These are phyloP conservation scores for Athrips mouffetella DNA, from an alignment of 2,888 invertebrate genomes.

Conservation along the genomic window DNA sequence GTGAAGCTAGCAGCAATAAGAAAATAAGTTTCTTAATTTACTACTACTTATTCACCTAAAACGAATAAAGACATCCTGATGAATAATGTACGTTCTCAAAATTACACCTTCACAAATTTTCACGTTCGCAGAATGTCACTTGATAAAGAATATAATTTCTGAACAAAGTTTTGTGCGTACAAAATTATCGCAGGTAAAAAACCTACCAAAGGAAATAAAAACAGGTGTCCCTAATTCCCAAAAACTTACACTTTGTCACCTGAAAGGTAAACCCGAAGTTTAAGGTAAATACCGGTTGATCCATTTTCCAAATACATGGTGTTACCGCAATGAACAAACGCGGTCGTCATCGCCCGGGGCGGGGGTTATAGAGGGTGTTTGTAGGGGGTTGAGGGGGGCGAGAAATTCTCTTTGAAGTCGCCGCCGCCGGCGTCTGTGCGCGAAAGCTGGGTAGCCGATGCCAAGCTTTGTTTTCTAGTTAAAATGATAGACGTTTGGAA, in stretches of 20 bases:
- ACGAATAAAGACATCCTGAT: no score
- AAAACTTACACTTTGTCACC: constrained; percentile 35
- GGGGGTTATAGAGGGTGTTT: constrained; percentile 17
- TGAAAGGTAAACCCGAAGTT: constrained; percentile 35
- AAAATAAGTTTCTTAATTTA: no score
- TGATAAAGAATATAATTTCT: no score
- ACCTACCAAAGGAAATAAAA: no score
- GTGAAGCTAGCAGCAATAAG: no score
- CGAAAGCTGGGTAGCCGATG: constrained; percentile 71
- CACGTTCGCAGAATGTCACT: no score
- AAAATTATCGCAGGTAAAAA: no score
- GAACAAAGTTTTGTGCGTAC: no score
- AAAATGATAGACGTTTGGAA: constrained; percentile 60
- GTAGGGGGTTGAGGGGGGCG: constrained; percentile 31
- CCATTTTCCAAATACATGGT: constrained; percentile 56
- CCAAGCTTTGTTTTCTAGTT: constrained; percentile 72
- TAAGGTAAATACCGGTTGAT: constrained; percentile 54
- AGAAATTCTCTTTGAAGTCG: constrained; percentile 69
- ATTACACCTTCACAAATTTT: no score
- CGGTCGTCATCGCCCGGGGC: constrained; percentile 48
- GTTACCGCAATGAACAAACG: constrained; percentile 58
- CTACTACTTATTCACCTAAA: no score
- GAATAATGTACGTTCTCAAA: no score
- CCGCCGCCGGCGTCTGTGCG: constrained; percentile 66
- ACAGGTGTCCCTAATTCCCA: no score